These are phyloP conservation scores for Stichopus chloronotus DNA, from an alignment of 35 echinoderm and acorn worm genomes.

Conservation along the genomic window DNA sequence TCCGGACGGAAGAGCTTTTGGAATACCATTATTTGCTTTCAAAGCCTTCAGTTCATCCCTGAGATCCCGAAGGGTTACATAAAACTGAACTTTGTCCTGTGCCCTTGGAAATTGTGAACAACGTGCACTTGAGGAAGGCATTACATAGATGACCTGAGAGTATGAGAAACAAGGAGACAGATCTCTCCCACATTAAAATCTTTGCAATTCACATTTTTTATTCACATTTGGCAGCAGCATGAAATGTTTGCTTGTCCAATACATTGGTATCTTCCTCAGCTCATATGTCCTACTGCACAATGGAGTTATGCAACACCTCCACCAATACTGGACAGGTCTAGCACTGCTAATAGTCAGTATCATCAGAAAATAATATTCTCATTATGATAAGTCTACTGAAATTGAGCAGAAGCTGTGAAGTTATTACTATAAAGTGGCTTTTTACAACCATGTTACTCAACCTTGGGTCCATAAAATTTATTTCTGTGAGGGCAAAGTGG, in stretches of 20 bases:
- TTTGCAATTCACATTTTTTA: background rate
- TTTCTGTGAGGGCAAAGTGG: too few species aligned
- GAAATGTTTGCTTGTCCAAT: too few species aligned
- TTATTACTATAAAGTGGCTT: too few species aligned
- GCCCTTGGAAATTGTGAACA: constrained; percentile 99
- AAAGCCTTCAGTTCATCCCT: constrained; percentile 81
- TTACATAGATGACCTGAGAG: constrained; percentile 95
- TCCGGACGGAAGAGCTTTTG: constrained; percentile 55
- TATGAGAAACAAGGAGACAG: background rate
- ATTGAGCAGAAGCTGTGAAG: too few species aligned
- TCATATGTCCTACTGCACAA: background rate
- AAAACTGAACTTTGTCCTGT: constrained; percentile 98
- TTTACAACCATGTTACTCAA: too few species aligned
- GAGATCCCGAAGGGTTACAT: constrained; percentile 88
- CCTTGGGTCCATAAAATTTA: too few species aligned
- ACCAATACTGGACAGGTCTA: too few species aligned
- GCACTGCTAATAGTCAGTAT: too few species aligned
- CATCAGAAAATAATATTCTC: too few species aligned
- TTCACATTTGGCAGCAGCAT: too few species aligned
- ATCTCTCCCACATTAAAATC: background rate
- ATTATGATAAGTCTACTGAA: too few species aligned
- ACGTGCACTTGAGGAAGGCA: constrained; percentile 99
- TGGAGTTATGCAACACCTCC: too few species aligned
- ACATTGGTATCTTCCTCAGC: background rate
- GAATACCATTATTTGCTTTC: constrained; percentile 55